A percentile compares a stretch with the other conserved stretches of the same genome.
These are phyloP conservation scores for Percina caprodes DNA, from an alignment of 2,113 vertebrate genomes.

Conservation along the genomic window DNA sequence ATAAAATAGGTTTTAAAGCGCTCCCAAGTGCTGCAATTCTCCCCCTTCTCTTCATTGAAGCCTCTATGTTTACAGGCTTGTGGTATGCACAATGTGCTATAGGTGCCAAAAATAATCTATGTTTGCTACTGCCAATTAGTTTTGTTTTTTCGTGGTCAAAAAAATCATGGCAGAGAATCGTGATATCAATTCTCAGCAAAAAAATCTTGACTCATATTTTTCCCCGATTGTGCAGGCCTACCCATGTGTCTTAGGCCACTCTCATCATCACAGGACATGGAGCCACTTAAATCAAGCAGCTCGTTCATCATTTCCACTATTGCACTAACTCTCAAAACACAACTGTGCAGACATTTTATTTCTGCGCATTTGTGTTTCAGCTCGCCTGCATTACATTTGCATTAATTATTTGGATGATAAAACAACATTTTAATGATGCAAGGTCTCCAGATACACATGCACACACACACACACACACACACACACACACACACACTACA, in stretches of 20 bases:
- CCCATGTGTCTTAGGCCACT: neutral
- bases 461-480: neutral
- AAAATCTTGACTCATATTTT: too few relatives aligned
- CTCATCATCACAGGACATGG: conserved; percentile 9
- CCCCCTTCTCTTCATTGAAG: too few relatives aligned
- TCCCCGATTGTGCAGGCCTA: too few relatives aligned
- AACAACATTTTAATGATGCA: neutral
- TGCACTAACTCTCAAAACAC: conserved; percentile 1
- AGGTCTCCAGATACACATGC: conserved; percentile 16
- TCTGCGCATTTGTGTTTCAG: conserved; percentile 7
- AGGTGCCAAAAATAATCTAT: too few relatives aligned
- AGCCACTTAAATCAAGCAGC: neutral
- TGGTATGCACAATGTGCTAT: too few relatives aligned
- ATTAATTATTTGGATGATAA: conserved; percentile 19
- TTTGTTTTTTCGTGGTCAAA: too few relatives aligned
- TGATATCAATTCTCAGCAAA: too few relatives aligned
- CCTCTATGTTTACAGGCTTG: too few relatives aligned
- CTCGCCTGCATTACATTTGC: neutral
- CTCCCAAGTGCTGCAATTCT: too few relatives aligned
- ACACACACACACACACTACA: neutral
- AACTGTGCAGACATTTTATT: conserved; percentile 1
- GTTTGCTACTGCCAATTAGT: too few relatives aligned
- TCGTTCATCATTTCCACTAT: conserved; percentile 47
- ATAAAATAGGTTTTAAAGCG: too few relatives aligned
- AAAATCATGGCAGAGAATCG: too few relatives aligned